A percentile compares a stretch with the other conserved stretches of the same genome.
Evolutionary conservation across 2,797 vertebrate genomes (phyloP).

Genomic region (Chromobotia macracanthus): DNA sequence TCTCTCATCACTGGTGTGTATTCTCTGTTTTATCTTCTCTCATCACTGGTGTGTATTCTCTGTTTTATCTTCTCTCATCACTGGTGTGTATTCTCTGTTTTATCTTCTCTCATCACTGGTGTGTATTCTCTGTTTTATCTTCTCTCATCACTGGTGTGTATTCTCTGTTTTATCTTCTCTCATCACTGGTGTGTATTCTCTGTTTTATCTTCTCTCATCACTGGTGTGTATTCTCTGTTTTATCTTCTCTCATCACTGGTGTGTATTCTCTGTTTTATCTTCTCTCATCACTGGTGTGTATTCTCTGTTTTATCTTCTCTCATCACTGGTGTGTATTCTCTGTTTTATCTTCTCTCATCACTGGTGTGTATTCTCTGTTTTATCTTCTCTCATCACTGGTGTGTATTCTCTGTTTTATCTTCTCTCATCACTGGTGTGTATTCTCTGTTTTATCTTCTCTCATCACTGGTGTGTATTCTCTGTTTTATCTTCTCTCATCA

Average conservation of each 20-base stretch:
- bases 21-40: not conserved
- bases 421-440: not conserved
- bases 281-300: not conserved
- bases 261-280: not conserved
- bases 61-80: not conserved
- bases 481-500: not conserved
- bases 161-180: not conserved
- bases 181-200: not conserved
- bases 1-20: not conserved
- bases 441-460: not conserved
- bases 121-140: not conserved
- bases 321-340: not conserved
- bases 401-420: not conserved
- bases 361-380: not conserved
- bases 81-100: not conserved
- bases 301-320: not conserved
- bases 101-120: not conserved
- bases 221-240: not conserved
- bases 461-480: not conserved
- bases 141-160: not conserved
- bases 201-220: not conserved
- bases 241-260: not conserved
- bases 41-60: not conserved
- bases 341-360: not conserved
- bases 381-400: not conserved